Base-by-base conservation (phyloP, 2,888 invertebrate species). In the Tinea pellionella region DNA sequence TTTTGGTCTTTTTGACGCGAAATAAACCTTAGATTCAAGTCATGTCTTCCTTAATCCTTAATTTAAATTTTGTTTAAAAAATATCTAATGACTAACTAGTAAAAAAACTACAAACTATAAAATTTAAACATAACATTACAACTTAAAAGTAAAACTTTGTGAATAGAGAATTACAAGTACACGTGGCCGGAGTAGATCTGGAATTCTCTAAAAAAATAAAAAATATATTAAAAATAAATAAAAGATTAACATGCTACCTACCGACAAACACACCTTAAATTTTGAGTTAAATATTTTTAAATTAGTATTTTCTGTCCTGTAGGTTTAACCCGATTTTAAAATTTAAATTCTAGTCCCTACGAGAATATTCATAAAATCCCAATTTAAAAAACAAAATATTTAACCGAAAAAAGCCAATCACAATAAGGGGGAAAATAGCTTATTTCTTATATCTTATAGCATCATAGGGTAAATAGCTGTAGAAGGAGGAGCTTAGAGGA, bases 401-500 rank as follows among this genome's bases (percentile, higher is more conserved):
- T 37, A 37, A 37, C 37, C 9, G 6, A 37, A 37, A 6, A 37
- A 2, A 6, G 9, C 37, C 37, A 37, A 12, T 37, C 9, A 37
- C 9, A 6, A 2, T 1, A 37, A 6, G 9, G 37, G n/a, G 37
- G 37, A 37, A 2, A 9, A 37, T 2, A 9, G 37, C 15, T 59
- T 84, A 78, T 69, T 77, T 80, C 67, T 77, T 77, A 66, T 84
- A 88, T 67, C 78, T 88, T 63, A 88, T 80, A 69, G 88, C 85
- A 68, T 90, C 89, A 65, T 88, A 88, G 65, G 90, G 89, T 69
- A 91, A 85, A 74, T 91, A 91, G 71, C 92, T 92, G 78, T 93
- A 93, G 83, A 92, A 93, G 73, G 90, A 90, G 77, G 92, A 91
- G 82, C 91, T 92, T 67, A 92, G 88, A 71, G 92, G 92, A 75